These are phyloP conservation scores for Ciconia stormi DNA, from an alignment of 2,113 vertebrate species.

Conservation along the genomic window DNA sequence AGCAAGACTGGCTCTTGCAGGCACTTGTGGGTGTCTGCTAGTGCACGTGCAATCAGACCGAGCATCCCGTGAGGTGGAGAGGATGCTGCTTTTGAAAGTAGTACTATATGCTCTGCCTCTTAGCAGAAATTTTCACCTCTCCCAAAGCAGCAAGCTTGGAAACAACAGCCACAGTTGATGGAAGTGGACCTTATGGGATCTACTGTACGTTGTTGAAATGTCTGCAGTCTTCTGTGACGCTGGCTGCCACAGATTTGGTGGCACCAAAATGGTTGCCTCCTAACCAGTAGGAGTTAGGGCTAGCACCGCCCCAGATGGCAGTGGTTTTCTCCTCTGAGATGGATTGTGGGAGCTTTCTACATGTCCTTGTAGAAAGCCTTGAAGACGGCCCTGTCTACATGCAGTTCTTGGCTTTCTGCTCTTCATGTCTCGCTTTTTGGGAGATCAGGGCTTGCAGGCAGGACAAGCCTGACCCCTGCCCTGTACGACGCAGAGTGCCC, in stretches of 20 bases:
- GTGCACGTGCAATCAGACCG: not conserved
- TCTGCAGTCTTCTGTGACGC: not conserved
- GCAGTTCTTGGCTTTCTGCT: not conserved
- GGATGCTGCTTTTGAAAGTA: not conserved
- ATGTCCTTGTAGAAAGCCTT: not conserved
- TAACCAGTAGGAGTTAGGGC: not conserved
- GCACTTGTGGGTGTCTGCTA: not conserved
- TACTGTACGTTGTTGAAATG: not conserved
- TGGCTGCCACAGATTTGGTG: not conserved
- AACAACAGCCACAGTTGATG: not conserved
- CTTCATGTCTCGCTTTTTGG: not conserved
- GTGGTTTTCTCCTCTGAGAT: not conserved
- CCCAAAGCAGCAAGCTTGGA: not conserved
- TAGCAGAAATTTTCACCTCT: not conserved
- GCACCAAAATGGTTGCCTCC: not conserved
- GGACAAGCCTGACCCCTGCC: not conserved
- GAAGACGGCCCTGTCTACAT: rapidly evolving
- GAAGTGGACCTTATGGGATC: not conserved
- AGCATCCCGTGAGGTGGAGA: not conserved
- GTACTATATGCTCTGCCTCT: not conserved
- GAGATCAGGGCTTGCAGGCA: not conserved
- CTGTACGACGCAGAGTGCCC: not conserved
- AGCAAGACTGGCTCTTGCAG: not conserved
- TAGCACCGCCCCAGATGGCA: not conserved
- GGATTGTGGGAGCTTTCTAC: not conserved